phyloP scores from a whole-genome alignment of 2,797 vertebrate genomes.

The Meda fulgida region DNA sequence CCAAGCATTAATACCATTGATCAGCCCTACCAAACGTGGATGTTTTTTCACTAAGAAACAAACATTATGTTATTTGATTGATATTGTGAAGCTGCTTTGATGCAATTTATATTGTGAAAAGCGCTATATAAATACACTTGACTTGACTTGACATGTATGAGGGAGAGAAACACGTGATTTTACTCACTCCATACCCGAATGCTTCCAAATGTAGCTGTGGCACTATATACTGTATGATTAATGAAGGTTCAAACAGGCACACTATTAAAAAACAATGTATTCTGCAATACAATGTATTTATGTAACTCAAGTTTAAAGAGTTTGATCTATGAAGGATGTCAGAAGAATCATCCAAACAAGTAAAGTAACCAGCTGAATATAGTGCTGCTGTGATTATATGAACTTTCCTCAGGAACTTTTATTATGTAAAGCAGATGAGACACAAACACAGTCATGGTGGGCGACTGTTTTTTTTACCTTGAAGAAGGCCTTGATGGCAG shows the following conservation, averaged over 20 bases:
- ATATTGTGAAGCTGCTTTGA: no score
- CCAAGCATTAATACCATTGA: no score
- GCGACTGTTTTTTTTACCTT: slow-evolving; percentile 69
- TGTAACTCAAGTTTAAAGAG: neutral
- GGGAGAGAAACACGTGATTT: slow-evolving; percentile 29
- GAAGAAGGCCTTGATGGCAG: slow-evolving; percentile 79
- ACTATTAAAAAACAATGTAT: neutral
- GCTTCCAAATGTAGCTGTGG: slow-evolving; percentile 25
- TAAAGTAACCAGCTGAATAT: neutral
- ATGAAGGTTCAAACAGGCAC: slow-evolving; percentile 10
- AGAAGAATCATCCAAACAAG: neutral
- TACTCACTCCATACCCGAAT: slow-evolving; percentile 25
- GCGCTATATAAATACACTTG: no score
- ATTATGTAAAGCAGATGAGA: neutral
- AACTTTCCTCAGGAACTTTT: neutral
- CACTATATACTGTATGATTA: slow-evolving; percentile 24
- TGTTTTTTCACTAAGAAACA: no score
- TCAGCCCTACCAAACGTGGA: no score
- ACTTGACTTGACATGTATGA: no score
- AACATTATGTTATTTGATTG: no score
- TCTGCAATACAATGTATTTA: neutral
- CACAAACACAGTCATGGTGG: neutral
- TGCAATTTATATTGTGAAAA: no score
- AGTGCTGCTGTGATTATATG: neutral
- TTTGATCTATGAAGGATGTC: neutral